Conservation (phyloP, 2,797 vertebrate genomes). For the Lacerta bilineata region DNA sequence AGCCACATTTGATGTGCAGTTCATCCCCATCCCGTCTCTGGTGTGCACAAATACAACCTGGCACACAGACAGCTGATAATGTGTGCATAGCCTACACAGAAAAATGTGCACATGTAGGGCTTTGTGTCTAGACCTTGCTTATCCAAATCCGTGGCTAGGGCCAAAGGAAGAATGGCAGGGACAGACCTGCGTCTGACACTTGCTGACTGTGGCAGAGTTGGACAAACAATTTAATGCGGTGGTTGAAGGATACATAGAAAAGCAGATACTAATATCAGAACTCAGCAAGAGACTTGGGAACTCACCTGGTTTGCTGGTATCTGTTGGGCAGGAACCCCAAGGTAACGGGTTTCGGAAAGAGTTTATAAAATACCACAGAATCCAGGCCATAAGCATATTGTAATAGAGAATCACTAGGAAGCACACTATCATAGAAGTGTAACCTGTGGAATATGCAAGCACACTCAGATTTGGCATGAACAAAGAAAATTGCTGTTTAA, state of each 20-base stretch:
- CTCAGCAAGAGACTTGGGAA: background rate
- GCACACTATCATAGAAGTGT: conserved; percentile 82
- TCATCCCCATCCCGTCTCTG: no score
- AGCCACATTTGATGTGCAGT: no score
- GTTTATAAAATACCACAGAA: conserved; percentile 92
- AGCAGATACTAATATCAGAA: conserved; percentile 3
- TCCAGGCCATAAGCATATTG: conserved; percentile 90
- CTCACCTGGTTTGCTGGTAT: conserved; percentile 84
- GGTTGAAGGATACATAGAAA: background rate
- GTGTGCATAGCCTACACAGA: no score
- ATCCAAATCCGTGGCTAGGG: no score
- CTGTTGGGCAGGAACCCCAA: conserved; percentile 87
- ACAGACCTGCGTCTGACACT: no score
- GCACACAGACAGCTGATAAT: no score
- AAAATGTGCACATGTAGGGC: no score
- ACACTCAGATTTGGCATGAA: background rate
- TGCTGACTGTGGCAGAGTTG: background rate
- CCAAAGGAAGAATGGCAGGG: no score
- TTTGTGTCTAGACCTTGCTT: no score
- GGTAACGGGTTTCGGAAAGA: conserved; percentile 92
- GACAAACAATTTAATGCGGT: background rate
- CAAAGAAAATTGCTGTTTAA: background rate
- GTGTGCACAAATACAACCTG: no score
- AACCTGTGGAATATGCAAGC: conserved; percentile 77
- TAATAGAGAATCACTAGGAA: conserved; percentile 87